Conservation (phyloP, 92 coral and sea anemone genomes). For the Ricordea florida region DNA sequence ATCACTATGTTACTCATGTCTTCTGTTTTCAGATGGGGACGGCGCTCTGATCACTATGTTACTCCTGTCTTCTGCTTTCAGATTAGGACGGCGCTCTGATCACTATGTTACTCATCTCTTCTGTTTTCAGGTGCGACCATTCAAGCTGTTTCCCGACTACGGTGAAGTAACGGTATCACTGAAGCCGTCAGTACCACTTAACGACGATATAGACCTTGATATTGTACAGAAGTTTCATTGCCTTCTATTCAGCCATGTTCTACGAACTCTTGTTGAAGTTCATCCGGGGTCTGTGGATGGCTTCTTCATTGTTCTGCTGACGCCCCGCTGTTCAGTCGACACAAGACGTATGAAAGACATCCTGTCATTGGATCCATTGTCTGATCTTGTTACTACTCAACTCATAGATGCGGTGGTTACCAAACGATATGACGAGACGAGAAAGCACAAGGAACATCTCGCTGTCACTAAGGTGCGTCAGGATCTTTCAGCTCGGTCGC, state of each 20-base stretch:
- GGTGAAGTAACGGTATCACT: slow-evolving; percentile 68
- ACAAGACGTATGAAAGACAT: slow-evolving; percentile 1
- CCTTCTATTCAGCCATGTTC: slow-evolving; percentile 52
- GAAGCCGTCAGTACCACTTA: too few species aligned
- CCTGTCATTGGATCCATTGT: not conserved
- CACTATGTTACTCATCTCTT: not conserved
- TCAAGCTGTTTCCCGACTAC: slow-evolving; percentile 70
- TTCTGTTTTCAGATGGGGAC: too few species aligned
- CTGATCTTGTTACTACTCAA: not conserved
- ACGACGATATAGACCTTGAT: slow-evolving; percentile 23
- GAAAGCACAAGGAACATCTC: slow-evolving; percentile 30
- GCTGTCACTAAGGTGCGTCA: slow-evolving; percentile 52
- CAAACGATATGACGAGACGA: not conserved
- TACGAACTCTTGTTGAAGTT: slow-evolving; percentile 48
- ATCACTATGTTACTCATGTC: too few species aligned
- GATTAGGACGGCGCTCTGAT: too few species aligned
- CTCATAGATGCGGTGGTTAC: not conserved
- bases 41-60: too few species aligned
- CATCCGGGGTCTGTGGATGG: slow-evolving; percentile 55
- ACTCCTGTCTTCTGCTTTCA: too few species aligned
- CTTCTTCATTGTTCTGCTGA: slow-evolving; percentile 73
- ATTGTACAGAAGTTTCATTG: slow-evolving; percentile 62
- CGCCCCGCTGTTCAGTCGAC: slow-evolving; percentile 2
- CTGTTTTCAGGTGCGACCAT: slow-evolving; percentile 47
- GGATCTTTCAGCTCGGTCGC: slow-evolving; percentile 52